Conservation (phyloP, 1,140 invertebrate genomes). For the Atta cephalotes region DNA sequence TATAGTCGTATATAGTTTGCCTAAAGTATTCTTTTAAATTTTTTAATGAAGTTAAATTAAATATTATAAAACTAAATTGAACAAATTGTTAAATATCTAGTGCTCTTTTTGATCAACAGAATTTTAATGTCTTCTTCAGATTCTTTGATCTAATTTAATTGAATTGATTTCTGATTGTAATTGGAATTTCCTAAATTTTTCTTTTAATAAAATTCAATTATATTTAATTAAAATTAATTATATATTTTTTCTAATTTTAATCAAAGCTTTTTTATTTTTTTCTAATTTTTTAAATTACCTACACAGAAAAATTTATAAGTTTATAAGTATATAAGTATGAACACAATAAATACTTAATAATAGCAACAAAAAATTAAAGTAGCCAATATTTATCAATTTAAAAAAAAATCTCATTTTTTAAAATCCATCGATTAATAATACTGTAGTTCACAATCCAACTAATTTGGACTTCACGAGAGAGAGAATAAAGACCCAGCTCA, state of each 20-base stretch:
- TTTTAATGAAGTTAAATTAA: too few relatives aligned
- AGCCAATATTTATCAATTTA: neutral
- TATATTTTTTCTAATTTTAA: neutral
- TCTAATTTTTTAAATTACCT: neutral
- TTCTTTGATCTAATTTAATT: neutral
- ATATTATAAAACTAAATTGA: neutral
- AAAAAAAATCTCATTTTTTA: neutral
- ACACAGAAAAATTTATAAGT: neutral
- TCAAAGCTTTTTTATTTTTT: too few relatives aligned
- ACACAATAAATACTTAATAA: neutral
- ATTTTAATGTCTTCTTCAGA: neutral
- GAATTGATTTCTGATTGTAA: neutral
- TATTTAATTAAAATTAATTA: neutral
- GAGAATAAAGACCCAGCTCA: constrained; percentile 21
- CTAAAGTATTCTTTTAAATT: neutral
- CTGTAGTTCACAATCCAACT: neutral
- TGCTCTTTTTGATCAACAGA: neutral
- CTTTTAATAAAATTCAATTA: neutral
- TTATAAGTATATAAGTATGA: neutral
- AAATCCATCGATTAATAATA: neutral
- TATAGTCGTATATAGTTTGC: neutral
- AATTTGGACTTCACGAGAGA: constrained; percentile 1
- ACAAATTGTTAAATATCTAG: neutral
- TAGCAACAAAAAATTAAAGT: neutral
- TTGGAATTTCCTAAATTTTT: neutral